Percentiles rank a stretch among this genome's conserved stretches.
Conservation (phyloP, 2,888 invertebrate genomes). For the Drosophila prostipennis region DNA sequence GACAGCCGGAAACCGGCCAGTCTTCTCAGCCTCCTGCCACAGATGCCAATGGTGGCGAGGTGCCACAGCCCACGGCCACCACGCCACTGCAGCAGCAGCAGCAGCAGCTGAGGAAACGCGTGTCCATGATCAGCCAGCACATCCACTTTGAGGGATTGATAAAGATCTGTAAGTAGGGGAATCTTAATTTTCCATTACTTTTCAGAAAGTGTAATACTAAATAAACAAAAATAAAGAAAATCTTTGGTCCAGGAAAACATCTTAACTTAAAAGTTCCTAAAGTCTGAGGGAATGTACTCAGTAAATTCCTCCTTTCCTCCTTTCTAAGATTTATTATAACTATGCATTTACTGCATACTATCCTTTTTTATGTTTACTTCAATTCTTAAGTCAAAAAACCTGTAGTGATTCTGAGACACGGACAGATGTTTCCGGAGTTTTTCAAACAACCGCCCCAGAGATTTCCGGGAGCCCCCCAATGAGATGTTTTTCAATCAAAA, state of each 20-base stretch:
- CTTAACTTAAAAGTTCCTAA: no score
- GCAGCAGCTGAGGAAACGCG: constrained; percentile 65
- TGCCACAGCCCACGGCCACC: constrained; percentile 65
- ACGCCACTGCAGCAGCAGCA: constrained; percentile 67
- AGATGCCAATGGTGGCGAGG: constrained; percentile 59
- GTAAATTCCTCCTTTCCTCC: no score
- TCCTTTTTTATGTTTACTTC: no score
- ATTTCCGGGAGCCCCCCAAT: neutral
- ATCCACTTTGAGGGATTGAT: constrained; percentile 81
- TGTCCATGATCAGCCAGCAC: constrained; percentile 71
- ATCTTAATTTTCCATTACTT: neutral
- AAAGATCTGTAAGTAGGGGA: constrained; percentile 76
- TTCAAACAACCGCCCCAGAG: neutral
- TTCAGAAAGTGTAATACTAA: no score
- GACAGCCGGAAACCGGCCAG: constrained; percentile 46
- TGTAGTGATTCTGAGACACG: neutral
- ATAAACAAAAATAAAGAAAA: no score
- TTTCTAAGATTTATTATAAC: no score
- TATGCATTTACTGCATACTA: no score
- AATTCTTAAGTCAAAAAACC: no score
- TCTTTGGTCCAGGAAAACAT: no score
- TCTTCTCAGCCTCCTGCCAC: constrained; percentile 23
- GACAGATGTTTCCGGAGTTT: neutral
- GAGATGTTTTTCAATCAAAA: constrained; percentile 15
- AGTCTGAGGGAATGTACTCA: no score